Evolutionary conservation across 2,888 invertebrate genomes (phyloP).

Genomic region (Lordiphosa fenestrarum): DNA sequence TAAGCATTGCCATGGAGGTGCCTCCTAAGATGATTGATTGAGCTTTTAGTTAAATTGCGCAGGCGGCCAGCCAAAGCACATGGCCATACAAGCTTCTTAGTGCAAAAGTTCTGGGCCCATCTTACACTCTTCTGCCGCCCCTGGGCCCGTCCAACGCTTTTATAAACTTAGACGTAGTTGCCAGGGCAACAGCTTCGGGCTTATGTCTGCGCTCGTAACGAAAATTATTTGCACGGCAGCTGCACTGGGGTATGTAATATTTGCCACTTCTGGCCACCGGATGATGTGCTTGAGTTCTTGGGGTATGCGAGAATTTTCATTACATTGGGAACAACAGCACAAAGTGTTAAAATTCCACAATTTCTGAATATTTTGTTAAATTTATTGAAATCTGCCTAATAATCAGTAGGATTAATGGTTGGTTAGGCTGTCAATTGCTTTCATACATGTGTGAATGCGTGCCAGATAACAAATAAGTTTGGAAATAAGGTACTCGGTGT

Average conservation of each 20-base stretch:
- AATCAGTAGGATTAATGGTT: no score
- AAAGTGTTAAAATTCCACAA: no score
- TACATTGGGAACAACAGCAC: no score
- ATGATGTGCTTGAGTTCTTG: neutral
- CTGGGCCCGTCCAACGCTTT: conserved; percentile 4
- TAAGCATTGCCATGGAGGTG: conserved; percentile 51
- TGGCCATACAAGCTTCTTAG: conserved; percentile 44
- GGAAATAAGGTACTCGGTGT: no score
- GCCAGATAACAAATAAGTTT: no score
- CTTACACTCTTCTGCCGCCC: neutral
- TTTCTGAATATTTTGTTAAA: no score
- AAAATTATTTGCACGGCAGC: conserved; percentile 29
- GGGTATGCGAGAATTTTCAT: neutral
- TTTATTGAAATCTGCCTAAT: no score
- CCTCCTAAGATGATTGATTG: conserved; percentile 60
- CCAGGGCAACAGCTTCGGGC: conserved; percentile 33
- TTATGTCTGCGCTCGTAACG: conserved; percentile 12
- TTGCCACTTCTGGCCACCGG: neutral
- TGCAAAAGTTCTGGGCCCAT: conserved; percentile 32
- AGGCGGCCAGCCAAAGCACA: conserved; percentile 42
- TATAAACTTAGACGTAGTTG: conserved; percentile 43
- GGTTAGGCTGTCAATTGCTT: no score
- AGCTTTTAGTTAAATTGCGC: conserved; percentile 69
- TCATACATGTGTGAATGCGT: no score
- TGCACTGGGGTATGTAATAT: conserved; percentile 15